Base-by-base conservation (phyloP, 2,888 invertebrate genomes). In the Meteorus colon region DNA sequence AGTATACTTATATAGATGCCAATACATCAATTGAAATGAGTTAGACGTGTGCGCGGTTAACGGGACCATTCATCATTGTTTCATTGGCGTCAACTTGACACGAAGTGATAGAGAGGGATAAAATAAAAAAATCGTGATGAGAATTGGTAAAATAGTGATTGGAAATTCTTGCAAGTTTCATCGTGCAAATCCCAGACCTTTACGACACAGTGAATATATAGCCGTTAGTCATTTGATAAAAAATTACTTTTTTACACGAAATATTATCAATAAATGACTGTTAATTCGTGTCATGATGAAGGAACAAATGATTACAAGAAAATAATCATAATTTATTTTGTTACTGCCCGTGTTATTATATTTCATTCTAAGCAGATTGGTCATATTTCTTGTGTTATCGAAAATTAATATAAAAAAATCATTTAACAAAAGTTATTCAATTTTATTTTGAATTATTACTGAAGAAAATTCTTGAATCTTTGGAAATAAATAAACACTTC, bases 121-220 rank as follows among this genome's bases (percentile, higher is more conserved):
- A 4, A 19, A 55, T 55, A 19, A 55, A 69, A 59, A 60, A 69
- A 68, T 73, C 75, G 75, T 75, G 76, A 70, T 76, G 66, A 16
- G 78, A 75, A 71, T 76, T 63, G 60, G 16, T n/a, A 76, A 76
- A 65, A 74, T 76, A 60, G 74, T 74, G 78, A 78, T 80, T 73
- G 75, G 48, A 69, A 69, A 37, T 65, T 37, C 55, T 55, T 55
- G 55, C 55, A 55, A 55, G 55, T 55, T 48, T 48, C 48, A 16
- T 14, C 16, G 16, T n/a, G 19, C 55, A 55, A 19, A 19, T 55
- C 19, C 19, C n/a, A n/a, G 55, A 34, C 19, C 4, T 55, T 55
- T 55, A 19, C 55, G n/a, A 55, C 19, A 19, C 19, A 4, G n/a
- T 55, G 10, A 55, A 55, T 55, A 55, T 55, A 55, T 19, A 19